phyloP scores from a whole-genome alignment of 2,113 vertebrate species.

The Rana temporaria region DNA sequence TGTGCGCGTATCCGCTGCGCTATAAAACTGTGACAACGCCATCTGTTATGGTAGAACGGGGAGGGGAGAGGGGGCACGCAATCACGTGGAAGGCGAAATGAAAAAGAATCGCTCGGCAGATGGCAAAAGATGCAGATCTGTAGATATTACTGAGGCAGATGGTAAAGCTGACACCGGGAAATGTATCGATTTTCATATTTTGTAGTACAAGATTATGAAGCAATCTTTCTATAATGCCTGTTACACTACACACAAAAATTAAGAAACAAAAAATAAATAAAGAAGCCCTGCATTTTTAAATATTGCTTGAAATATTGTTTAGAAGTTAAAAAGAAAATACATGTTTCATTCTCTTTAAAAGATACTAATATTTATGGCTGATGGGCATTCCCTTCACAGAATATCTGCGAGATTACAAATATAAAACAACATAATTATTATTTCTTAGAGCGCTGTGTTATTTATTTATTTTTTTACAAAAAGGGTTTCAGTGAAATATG shows the following conservation, averaged over 20 bases:
- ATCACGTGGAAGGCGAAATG: constrained; percentile 46
- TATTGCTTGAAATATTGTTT: background rate
- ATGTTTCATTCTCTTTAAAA: too few species aligned
- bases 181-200: constrained; percentile 4
- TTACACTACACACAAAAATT: background rate
- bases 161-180: background rate
- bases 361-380: too few species aligned
- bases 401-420: background rate
- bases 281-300: background rate
- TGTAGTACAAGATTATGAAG: background rate
- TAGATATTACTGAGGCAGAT: constrained; percentile 23
- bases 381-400: background rate
- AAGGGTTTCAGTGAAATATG: background rate
- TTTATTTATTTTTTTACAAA: background rate
- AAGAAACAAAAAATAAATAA: background rate
- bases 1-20: constrained; percentile 54
- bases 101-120: constrained; percentile 40
- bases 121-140: constrained; percentile 52
- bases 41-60: constrained; percentile 54
- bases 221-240: background rate
- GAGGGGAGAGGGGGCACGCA: constrained; percentile 43
- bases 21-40: constrained; percentile 59
- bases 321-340: too few species aligned
- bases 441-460: background rate
- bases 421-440: background rate